Conservation (phyloP, 1,140 invertebrate species). For the Trichogramma pretiosum region DNA sequence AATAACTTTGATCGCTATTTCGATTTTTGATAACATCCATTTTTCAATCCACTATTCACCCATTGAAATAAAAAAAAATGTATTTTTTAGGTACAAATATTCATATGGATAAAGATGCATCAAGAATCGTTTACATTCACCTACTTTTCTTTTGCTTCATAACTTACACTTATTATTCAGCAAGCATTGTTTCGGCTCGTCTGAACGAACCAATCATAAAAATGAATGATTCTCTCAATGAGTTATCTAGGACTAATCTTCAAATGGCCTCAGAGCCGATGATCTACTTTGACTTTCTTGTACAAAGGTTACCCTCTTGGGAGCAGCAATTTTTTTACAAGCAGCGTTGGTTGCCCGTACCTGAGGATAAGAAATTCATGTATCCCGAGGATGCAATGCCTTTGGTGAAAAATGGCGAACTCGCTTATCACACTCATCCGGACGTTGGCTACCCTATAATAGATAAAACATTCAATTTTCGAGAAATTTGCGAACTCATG, state of each 20-base stretch:
- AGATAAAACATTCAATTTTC: constrained; percentile 20
- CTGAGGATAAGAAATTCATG: constrained; percentile 15
- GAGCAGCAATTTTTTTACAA: constrained; percentile 7
- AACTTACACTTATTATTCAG: constrained; percentile 36
- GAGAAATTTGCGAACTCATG: constrained; percentile 20
- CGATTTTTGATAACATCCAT: neutral
- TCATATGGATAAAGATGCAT: neutral
- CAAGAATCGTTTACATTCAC: constrained; percentile 26
- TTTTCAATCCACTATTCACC: no score
- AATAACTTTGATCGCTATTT: no score
- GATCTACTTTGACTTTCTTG: constrained; percentile 26
- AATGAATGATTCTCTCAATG: constrained; percentile 34
- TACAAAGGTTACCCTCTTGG: constrained; percentile 24
- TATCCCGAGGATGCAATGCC: constrained; percentile 13
- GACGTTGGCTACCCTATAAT: constrained; percentile 18
- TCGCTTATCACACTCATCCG: constrained; percentile 21
- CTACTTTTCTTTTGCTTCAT: constrained; percentile 30
- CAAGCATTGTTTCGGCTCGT: constrained; percentile 32
- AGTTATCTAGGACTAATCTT: constrained; percentile 28
- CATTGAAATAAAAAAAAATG: no score
- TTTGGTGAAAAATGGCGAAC: constrained; percentile 12
- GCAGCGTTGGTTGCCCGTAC: constrained; percentile 14
- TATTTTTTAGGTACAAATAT: neutral
- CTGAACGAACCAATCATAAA: constrained; percentile 32
- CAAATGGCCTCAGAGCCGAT: constrained; percentile 29